These are phyloP conservation scores for Acleris emargana DNA, from an alignment of 2,888 invertebrate genomes.

Conservation along the genomic window DNA sequence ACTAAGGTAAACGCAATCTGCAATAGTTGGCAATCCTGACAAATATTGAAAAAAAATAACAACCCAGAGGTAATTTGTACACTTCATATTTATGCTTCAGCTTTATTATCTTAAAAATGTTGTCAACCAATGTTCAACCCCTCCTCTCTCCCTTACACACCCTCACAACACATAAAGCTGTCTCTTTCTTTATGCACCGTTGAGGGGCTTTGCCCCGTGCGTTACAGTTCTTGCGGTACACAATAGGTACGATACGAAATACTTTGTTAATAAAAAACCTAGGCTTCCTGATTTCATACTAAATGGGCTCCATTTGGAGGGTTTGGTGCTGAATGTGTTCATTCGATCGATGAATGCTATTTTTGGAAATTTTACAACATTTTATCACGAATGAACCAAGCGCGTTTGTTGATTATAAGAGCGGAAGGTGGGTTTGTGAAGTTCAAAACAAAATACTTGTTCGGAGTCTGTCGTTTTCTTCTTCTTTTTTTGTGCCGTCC, in stretches of 20 bases:
- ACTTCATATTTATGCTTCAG: background rate
- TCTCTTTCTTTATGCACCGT: conserved; percentile 17
- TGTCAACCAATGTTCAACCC: conserved; percentile 1
- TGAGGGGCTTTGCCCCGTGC: conserved; percentile 25
- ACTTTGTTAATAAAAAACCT: background rate
- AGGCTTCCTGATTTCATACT: no score
- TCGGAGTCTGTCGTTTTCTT: no score
- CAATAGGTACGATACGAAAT: conserved; percentile 2
- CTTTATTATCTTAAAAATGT: conserved; percentile 6
- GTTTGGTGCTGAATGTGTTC: no score
- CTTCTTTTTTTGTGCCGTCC: no score
- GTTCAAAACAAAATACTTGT: no score
- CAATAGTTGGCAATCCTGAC: no score
- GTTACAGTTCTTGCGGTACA: conserved; percentile 22
- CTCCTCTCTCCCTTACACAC: background rate
- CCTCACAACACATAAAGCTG: background rate
- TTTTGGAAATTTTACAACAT: conserved; percentile 6
- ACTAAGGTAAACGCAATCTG: no score
- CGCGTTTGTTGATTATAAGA: background rate
- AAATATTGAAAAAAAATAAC: background rate
- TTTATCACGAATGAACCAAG: background rate
- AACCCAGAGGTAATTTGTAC: background rate
- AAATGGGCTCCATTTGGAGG: no score
- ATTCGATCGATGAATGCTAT: conserved; percentile 8
- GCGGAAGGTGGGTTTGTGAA: background rate